Base-by-base conservation (phyloP, 30 jellyfish, hydroid and myxozoan genomes). In the Hydractinia echinata region DNA sequence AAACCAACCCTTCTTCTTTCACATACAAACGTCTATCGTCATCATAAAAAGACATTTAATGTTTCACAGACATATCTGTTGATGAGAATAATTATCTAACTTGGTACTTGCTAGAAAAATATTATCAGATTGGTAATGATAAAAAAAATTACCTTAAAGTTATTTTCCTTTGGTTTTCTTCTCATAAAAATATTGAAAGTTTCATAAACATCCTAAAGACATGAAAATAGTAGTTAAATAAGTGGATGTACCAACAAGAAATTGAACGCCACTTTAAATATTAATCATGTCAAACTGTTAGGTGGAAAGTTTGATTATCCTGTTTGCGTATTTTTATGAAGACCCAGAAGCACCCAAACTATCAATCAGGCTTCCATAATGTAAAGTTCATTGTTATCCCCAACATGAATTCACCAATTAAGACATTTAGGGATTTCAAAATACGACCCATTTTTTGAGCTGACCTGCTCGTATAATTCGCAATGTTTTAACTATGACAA, bases 141-240 rank as follows among this genome's bases (percentile, higher is more conserved):
- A n/a, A n/a, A n/a, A 1, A 19, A 71, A 5, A 84, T 11, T 67
- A 93, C 99, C 96, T 93, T 93, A 91, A 93, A 95, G 66, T 95
- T 95, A 84, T 95, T 95, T 79, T 95, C 99, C 78, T 95, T 95
- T 21, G 99, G 99, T 66, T 95, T 95, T 73, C 97, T 84, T 49
- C 99, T 83, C 96, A 95, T 84, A 77, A 95, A 79, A 50, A 95
- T 96, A 83, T 89, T 88, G 80, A 95, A 87, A 4, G 95, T 55
- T 44, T 87, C 95, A 66, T 95, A 95, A 4, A 89, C 90, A 82
- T 94, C 99, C 99, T 94, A 20, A n/a, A 54, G 67, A 67, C 79
- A 56, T 0, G 61, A 11, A 19, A 8, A 6, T 62, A 8, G 10
- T 30, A n/a, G 8, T 7, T 9, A 51, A 72, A 51, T 7, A 72